Percentiles rank a stretch among this genome's conserved stretches.
Conservation (phyloP, 1,140 invertebrate genomes). For the Heliothis virescens region DNA sequence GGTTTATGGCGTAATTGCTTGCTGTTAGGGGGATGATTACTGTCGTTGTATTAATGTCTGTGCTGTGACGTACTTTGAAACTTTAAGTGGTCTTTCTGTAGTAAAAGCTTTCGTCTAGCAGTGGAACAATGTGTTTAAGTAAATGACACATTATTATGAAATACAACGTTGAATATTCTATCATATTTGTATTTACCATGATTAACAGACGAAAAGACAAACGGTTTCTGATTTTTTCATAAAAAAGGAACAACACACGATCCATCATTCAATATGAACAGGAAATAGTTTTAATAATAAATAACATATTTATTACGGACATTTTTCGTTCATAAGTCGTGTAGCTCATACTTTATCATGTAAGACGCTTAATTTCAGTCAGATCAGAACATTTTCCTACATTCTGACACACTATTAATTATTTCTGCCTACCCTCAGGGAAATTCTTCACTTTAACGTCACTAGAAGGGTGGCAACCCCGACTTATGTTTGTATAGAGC, state of each 20-base stretch:
- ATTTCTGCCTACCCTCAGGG: conserved; percentile 9
- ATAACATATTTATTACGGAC: no score
- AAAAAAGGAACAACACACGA: no score
- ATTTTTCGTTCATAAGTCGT: neutral
- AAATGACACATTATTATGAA: no score
- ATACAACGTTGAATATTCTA: no score
- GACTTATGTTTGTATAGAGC: neutral
- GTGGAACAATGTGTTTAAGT: no score
- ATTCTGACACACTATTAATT: conserved; percentile 16
- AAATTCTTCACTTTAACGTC: neutral
- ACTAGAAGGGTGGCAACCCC: neutral
- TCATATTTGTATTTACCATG: no score
- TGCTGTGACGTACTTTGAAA: neutral
- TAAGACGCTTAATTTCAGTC: conserved; percentile 7
- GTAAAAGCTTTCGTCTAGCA: neutral
- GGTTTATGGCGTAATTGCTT: conserved; percentile 19
- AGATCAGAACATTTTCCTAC: neutral
- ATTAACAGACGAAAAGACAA: no score
- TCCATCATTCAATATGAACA: no score
- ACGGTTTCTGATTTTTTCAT: no score
- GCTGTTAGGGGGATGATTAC: neutral
- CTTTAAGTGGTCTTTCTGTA: neutral
- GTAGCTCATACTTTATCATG: neutral
- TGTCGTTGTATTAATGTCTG: neutral
- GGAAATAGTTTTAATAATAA: no score